Base-by-base conservation (phyloP, 2,113 vertebrate species). In the Vombatus ursinus region DNA sequence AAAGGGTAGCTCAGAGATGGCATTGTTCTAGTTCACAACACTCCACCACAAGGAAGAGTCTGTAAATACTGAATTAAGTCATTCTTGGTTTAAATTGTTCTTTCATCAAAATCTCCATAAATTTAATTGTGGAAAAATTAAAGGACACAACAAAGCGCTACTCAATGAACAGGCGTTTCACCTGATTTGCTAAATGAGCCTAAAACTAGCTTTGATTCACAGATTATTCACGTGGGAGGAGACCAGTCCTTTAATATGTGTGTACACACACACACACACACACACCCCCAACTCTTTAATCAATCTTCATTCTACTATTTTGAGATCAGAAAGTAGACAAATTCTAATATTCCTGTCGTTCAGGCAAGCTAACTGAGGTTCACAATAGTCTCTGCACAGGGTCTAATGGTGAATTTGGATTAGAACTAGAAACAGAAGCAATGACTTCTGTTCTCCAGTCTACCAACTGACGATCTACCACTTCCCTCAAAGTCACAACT, bases 1-100 rank as follows among this genome's bases (percentile, higher is more conserved):
- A 96, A 96, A 96, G 96, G 96, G 95, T 51, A 51, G 92, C 96
- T 96, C 94, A 61, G 93, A 94, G 90, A 90, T 95, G 92, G 95
- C 95, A 92, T 47, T 37, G 96, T 92, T 89, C 96, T 50, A 44
- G 94, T 91, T 92, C 28, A 52, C 92, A 92, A 96, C 96, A 96
- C 97, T 97, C 93, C 94, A 89, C 89, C 94, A 91, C 91, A 90
- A 95, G 93, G 91, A 96, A 95, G 93, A 77, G 68, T 1, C 3
- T 92, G 94, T 89, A 0, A 90, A 92, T 50, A 52, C 48, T 90
- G 68, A 47, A 92, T 68, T 96, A 50, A 48, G 28, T 91, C 61
- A 57, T 91, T 50, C 92, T 95, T 90, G 52, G 68, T 96, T 95
- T 91, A n/a, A 94, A 90, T 91, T 94, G 90, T n/a, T 92, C 89